phyloP scores from a whole-genome alignment of 2,113 vertebrate genomes.

The Mobula birostris region DNA sequence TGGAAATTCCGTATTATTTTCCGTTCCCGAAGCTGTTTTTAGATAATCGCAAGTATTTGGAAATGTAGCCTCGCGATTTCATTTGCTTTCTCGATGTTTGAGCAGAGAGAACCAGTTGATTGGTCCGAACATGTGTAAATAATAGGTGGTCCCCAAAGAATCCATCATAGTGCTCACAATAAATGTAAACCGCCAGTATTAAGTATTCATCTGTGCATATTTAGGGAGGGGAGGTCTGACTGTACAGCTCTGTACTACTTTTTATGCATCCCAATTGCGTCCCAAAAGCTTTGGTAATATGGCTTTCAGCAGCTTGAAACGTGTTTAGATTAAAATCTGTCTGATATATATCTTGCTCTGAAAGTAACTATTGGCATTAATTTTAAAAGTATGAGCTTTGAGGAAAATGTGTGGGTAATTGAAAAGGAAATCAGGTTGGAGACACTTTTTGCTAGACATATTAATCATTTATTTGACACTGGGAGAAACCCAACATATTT shows the following conservation, averaged over 20 bases:
- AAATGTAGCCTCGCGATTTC: not conserved
- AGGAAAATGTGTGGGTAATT: not conserved
- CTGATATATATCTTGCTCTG: not conserved
- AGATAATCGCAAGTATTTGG: not conserved
- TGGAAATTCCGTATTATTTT: not conserved
- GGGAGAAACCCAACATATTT: not conserved
- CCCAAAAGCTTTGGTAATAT: not conserved
- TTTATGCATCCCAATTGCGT: constrained; percentile 4
- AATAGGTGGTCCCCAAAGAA: not conserved
- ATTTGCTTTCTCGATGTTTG: not conserved
- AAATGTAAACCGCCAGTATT: not conserved
- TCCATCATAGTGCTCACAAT: not conserved
- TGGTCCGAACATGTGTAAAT: not conserved
- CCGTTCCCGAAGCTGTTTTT: not conserved
- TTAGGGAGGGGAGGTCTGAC: not conserved
- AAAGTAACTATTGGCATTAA: not conserved
- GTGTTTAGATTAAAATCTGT: constrained; percentile 1
- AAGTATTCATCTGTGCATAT: not conserved
- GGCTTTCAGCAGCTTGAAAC: not conserved
- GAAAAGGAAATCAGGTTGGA: not conserved
- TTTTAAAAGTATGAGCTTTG: not conserved
- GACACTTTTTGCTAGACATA: not conserved
- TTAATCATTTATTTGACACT: not conserved
- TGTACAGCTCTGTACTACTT: not conserved
- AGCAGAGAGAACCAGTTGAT: not conserved